Base-by-base conservation (phyloP, 2,797 vertebrate species). In the Danio albolineatus region DNA sequence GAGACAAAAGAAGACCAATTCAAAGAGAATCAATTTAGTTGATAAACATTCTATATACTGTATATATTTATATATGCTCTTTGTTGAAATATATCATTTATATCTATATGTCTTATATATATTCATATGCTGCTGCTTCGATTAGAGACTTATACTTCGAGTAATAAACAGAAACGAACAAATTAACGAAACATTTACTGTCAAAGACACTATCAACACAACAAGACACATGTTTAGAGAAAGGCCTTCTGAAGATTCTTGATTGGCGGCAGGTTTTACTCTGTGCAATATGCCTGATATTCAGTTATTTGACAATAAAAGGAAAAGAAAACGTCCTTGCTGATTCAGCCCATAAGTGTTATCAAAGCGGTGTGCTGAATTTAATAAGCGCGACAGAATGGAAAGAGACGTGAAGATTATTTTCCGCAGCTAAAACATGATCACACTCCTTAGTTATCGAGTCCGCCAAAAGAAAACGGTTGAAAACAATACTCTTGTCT, bases 21-120 rank as follows among this genome's bases (percentile, higher is more conserved):
- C 87, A 90, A 92, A 83, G 77, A 92, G 92, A 91, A 91, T 90
- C 88, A 92, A 91, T 92, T 90, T 90, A 90, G 91, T 89, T 86
- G 88, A 90, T 91, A 92, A 93, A 93, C 90, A 91, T 88, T 92
- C 90, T 90, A 90, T 91, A 89, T 89, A 87, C n/a, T 91, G 90
- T 85, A 89, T 87, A 91, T 91, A 92, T 91, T 67, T 53, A 75
- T 70, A 76, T 77, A 92, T 87, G 82, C 85, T 89, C 89, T 85
- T 81, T 82, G 14, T 90, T 90, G 88, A 93, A 92, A 93, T 93
- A 92, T 92, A 92, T 85, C 17, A 57, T 77, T 88, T 88, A 91
- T 85, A 86, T 91, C 90, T 90, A 90, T 81, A 54, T 78, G 72
- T 64, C 10, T 13, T 51, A 48, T 51, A 51, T 28, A 66, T 91